Conservation (phyloP, 2,888 invertebrate species). For the Rapana venosa region DNA sequence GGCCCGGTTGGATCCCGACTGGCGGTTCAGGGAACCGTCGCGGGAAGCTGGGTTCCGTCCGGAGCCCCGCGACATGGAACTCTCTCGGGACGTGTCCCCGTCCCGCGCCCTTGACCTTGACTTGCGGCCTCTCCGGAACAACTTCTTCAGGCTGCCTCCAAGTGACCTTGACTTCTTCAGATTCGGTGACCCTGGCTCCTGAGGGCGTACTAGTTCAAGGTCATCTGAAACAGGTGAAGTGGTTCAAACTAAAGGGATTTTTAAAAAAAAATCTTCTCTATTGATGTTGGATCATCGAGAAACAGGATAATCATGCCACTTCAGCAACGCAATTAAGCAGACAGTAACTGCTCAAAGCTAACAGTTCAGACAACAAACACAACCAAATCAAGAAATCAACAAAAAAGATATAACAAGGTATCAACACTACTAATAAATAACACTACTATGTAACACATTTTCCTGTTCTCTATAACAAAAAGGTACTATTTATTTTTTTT, state of each 20-base stretch:
- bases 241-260: neutral
- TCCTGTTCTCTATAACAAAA: too few species aligned
- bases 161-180: conserved; percentile 73
- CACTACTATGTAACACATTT: too few species aligned
- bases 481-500: too few species aligned
- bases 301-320: too few species aligned
- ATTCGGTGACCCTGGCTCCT: conserved; percentile 61
- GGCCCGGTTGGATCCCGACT: conserved; percentile 48
- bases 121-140: conserved; percentile 69
- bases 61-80: conserved; percentile 69
- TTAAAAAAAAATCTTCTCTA: neutral
- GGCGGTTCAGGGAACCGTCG: conserved; percentile 66
- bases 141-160: conserved; percentile 72
- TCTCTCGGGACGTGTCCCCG: conserved; percentile 69
- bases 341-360: too few species aligned
- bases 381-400: too few species aligned
- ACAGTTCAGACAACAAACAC: too few species aligned
- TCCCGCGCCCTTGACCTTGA: conserved; percentile 60
- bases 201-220: conserved; percentile 64
- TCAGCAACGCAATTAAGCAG: too few species aligned
- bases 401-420: too few species aligned
- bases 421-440: too few species aligned
- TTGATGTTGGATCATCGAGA: too few species aligned
- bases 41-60: conserved; percentile 64
- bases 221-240: conserved; percentile 62